Base-by-base conservation (phyloP, 2,113 vertebrate genomes). In the Climacteris rufus region DNA sequence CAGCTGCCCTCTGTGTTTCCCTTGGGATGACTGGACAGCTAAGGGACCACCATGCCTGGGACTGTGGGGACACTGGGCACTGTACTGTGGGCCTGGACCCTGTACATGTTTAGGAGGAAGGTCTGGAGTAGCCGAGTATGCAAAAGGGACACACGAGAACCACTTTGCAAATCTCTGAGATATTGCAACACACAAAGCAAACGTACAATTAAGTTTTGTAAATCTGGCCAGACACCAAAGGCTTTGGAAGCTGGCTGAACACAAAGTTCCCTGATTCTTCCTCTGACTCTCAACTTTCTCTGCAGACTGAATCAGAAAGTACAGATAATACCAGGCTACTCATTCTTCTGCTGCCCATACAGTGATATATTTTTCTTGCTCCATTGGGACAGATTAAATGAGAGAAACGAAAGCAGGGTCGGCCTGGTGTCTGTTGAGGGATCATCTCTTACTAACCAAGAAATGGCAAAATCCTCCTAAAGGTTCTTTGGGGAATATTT, bases 361-460 rank as follows among this genome's bases (percentile, higher is more conserved):
- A 57, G 53, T 44, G 65, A 92, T 95, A 45, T 50, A 92, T 95
- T 96, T 93, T 90, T 82, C 83, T 88, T 90, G 80, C 86, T 96
- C 95, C 19, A 0, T 2, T 56, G 86, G 86, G 96, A 95, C 39
- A 77, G 47, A 93, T 76, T 84, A 92, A 95, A 87, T 83, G 89
- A 91, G 71, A 94, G 95, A 76, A 93, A 93, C 0, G 2, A 91
- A 93, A 91, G 45, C 70, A 59, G 56, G 89, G 89, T 85, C 76
- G 85, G 69, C 15, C 89, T 72, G 63, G 77, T 90, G 90, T 95
- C 96, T 94, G 60, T 79, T 88, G 95, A 95, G 79, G 90, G 94
- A 96, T 97, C 94, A 90, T 92, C 87, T 93, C 86, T 94, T 89
- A 83, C 85, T 93, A 82, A 93, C 87, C 96, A 95, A 94, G 87